Evolutionary conservation across 2,888 invertebrate species (phyloP).

Genomic region (Conops quadrifasciatus): DNA sequence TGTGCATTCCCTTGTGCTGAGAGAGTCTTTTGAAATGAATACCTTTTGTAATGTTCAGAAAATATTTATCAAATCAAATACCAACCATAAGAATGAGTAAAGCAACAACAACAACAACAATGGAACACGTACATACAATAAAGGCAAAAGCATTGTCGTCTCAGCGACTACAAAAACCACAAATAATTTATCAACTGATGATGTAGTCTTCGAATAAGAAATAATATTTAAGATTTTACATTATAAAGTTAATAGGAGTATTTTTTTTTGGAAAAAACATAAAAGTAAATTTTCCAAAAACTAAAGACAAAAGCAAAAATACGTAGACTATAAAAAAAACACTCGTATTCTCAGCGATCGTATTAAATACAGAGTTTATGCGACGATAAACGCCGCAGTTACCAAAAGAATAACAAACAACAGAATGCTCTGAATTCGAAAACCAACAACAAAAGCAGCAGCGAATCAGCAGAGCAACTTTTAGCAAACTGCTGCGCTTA

Average conservation of each 20-base stretch:
- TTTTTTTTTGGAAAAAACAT: no score
- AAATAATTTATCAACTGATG: no score
- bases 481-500: not conserved
- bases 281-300: not conserved
- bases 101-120: constrained; percentile 13
- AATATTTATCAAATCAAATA: constrained; percentile 2
- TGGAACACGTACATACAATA: not conserved
- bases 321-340: not conserved
- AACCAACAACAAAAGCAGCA: not conserved
- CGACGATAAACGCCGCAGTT: constrained; percentile 12
- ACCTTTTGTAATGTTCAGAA: constrained; percentile 24
- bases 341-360: not conserved
- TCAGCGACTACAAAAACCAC: not conserved
- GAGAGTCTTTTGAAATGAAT: constrained; percentile 33
- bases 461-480: not conserved
- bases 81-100: not conserved
- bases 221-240: no score
- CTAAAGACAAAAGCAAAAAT: not conserved
- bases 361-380: not conserved
- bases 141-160: not conserved
- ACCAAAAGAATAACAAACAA: constrained; percentile 16
- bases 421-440: no score
- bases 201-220: no score
- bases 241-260: no score
- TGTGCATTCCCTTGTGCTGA: not conserved